phyloP scores from a whole-genome alignment of 2,113 vertebrate genomes.

The Tachysurus vachellii region DNA sequence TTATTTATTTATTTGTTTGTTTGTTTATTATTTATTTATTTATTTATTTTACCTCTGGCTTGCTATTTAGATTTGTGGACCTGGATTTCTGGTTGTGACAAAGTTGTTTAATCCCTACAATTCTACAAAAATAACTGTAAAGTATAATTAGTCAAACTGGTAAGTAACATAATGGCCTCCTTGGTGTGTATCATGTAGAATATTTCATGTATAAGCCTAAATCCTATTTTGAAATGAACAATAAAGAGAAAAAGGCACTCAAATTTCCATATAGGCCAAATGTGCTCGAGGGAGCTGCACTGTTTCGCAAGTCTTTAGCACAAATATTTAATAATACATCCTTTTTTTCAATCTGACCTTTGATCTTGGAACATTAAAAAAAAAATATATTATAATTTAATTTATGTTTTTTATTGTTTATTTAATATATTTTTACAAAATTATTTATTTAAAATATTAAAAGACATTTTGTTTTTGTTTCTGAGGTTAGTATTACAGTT shows the following conservation, averaged over 20 bases:
- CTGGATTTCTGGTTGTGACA: not conserved
- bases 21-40: no score
- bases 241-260: not conserved
- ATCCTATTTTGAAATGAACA: not conserved
- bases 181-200: not conserved
- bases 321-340: no score
- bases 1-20: no score
- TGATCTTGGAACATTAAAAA: not conserved
- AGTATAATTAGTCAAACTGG: not conserved
- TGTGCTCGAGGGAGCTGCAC: not conserved
- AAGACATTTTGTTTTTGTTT: not conserved
- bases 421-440: not conserved
- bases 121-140: not conserved
- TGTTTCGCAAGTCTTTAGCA: not conserved
- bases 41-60: not conserved
- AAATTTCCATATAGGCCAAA: not conserved
- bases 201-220: not conserved
- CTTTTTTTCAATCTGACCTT: not conserved
- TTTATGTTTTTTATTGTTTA: not conserved
- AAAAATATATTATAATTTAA: not conserved
- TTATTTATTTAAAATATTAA: not conserved
- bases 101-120: not conserved
- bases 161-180: not conserved
- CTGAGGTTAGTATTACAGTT: not conserved
- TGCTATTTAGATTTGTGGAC: not conserved